These are phyloP conservation scores for Taeniopygia guttata DNA, from an alignment of 2,797 vertebrate species.

Conservation along the genomic window DNA sequence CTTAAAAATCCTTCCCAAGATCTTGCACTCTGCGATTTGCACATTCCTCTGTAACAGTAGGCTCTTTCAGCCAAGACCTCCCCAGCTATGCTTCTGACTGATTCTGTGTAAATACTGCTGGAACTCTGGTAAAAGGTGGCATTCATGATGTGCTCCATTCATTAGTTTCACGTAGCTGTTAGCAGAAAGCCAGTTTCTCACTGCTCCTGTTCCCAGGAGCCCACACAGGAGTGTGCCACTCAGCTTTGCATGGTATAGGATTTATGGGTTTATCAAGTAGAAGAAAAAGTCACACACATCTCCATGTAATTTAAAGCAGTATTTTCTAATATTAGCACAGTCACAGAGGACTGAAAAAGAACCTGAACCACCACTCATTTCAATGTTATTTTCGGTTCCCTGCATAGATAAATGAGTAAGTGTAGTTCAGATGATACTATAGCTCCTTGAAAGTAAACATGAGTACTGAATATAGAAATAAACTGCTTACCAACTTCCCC, in stretches of 20 bases:
- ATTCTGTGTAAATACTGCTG: conserved; percentile 82
- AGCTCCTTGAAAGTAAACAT: background rate
- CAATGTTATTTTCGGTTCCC: background rate
- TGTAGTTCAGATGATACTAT: background rate
- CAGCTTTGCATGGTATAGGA: background rate
- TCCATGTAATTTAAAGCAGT: background rate
- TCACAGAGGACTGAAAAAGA: background rate
- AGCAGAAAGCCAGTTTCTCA: conserved; percentile 26
- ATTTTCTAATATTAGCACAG: conserved; percentile 25
- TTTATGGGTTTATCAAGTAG: background rate
- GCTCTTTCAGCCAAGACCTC: conserved; percentile 80
- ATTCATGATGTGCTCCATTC: conserved; percentile 62
- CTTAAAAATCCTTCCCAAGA: conserved; percentile 57
- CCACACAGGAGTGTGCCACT: background rate
- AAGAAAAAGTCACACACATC: background rate
- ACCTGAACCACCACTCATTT: background rate
- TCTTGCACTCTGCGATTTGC: conserved; percentile 42
- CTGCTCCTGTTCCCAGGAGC: background rate
- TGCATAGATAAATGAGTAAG: background rate
- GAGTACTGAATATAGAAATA: background rate
- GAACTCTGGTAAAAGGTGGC: conserved; percentile 75
- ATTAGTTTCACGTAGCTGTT: conserved; percentile 6
- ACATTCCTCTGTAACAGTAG: conserved; percentile 83
- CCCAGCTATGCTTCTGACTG: conserved; percentile 56
- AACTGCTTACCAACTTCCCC: conserved; percentile 86